A percentile compares a stretch with the other conserved stretches of the same genome.
Evolutionary conservation across 2,113 vertebrate species (phyloP).

Genomic region (Rhipidura dahli): DNA sequence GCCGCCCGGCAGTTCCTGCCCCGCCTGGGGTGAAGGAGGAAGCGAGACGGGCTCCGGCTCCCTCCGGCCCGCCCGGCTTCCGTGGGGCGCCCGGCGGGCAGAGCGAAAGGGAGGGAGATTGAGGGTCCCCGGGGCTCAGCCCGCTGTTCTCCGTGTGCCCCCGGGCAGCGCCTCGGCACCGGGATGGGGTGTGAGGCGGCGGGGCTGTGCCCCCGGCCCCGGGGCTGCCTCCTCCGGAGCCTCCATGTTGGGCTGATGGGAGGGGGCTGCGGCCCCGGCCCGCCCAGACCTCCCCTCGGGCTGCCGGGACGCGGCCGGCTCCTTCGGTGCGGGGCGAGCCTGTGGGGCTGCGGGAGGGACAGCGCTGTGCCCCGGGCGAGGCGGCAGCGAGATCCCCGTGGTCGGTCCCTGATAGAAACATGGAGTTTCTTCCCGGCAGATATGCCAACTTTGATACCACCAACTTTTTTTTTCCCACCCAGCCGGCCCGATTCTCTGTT

Average conservation of each 20-base stretch:
- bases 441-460: not conserved
- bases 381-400: not conserved
- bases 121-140: not conserved
- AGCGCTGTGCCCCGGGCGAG: not conserved
- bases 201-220: not conserved
- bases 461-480: not conserved
- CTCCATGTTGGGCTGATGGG: not conserved
- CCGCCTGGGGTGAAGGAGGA: constrained; percentile 45
- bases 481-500: not conserved
- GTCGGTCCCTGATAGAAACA: not conserved
- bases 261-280: not conserved
- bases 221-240: not conserved
- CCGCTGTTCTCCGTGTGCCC: not conserved
- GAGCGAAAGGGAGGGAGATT: not conserved
- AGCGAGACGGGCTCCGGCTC: not conserved
- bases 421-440: not conserved
- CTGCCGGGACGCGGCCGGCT: not conserved
- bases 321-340: not conserved
- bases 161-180: not conserved
- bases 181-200: not conserved
- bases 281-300: fast-evolving
- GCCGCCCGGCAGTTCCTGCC: not conserved
- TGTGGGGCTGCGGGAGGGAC: not conserved
- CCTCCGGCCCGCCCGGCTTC: not conserved
- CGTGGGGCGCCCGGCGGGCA: not conserved